These are phyloP conservation scores for Cinara cedri DNA, from an alignment of 2,888 invertebrate genomes.

Conservation along the genomic window DNA sequence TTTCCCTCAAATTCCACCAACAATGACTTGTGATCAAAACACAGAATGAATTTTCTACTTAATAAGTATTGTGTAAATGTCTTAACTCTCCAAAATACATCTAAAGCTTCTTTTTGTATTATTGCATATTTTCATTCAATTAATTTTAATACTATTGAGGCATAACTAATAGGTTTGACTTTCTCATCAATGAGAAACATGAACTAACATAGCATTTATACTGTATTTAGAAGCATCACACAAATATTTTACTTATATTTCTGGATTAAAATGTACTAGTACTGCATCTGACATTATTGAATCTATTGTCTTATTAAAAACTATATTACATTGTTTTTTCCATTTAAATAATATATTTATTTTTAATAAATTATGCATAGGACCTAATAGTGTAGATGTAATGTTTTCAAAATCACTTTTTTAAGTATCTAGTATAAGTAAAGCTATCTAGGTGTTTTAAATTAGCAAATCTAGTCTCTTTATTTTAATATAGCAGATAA, in stretches of 20 bases:
- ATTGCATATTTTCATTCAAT: not conserved
- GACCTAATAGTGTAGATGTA: not conserved
- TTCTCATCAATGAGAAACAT: not conserved
- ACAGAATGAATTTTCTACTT: not conserved
- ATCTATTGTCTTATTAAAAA: conserved; percentile 16
- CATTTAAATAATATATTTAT: not conserved
- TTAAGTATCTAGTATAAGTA: no score
- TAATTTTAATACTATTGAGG: not conserved
- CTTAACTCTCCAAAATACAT: not conserved
- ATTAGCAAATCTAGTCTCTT: no score
- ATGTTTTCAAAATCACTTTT: no score
- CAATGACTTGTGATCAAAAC: not conserved
- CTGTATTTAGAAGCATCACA: conserved; percentile 30
- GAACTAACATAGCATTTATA: conserved; percentile 26
- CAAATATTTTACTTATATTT: not conserved
- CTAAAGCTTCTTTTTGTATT: not conserved
- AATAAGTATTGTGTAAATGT: not conserved
- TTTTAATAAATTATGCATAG: not conserved
- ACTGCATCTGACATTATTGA: conserved; percentile 21
- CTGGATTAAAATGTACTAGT: conserved; percentile 21
- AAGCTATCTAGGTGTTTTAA: no score
- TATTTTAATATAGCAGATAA: no score
- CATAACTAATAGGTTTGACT: not conserved
- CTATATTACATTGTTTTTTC: conserved; percentile 10
- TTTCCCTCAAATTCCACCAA: not conserved